Conservation (phyloP, 2,113 vertebrate species). For the Mustelus asterias region DNA sequence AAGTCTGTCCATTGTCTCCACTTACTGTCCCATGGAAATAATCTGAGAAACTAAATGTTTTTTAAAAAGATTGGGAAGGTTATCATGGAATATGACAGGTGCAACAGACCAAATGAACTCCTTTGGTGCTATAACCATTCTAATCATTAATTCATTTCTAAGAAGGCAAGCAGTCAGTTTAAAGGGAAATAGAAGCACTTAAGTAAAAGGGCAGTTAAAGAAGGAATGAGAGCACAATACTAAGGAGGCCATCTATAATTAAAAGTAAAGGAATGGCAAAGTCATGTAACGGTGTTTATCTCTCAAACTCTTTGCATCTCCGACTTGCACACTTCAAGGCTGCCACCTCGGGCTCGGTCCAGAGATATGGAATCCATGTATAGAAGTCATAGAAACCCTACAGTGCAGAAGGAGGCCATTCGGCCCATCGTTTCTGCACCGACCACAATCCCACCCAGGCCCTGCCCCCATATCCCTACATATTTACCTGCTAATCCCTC, state of each 20-base stretch:
- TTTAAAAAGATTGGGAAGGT: background rate
- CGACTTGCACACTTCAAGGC: background rate
- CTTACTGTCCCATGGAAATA: background rate
- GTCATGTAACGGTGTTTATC: background rate
- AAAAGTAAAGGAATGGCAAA: background rate
- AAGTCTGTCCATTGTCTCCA: background rate
- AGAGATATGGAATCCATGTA: background rate
- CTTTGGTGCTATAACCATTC: background rate
- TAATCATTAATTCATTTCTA: background rate
- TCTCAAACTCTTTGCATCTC: background rate
- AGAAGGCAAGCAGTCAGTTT: background rate
- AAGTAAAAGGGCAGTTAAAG: background rate
- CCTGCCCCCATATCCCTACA: too few species aligned
- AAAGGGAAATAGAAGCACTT: background rate
- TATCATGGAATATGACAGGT: background rate
- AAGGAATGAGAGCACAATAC: background rate
- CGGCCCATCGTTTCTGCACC: too few species aligned
- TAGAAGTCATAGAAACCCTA: too few species aligned
- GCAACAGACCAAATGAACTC: background rate
- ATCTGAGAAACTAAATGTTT: background rate
- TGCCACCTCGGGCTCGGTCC: background rate
- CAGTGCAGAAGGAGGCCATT: too few species aligned
- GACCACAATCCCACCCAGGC: too few species aligned
- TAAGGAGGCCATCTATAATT: background rate
- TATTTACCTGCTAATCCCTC: too few species aligned